Base-by-base conservation (phyloP, 2,113 vertebrate genomes). In the Physeter macrocephalus region DNA sequence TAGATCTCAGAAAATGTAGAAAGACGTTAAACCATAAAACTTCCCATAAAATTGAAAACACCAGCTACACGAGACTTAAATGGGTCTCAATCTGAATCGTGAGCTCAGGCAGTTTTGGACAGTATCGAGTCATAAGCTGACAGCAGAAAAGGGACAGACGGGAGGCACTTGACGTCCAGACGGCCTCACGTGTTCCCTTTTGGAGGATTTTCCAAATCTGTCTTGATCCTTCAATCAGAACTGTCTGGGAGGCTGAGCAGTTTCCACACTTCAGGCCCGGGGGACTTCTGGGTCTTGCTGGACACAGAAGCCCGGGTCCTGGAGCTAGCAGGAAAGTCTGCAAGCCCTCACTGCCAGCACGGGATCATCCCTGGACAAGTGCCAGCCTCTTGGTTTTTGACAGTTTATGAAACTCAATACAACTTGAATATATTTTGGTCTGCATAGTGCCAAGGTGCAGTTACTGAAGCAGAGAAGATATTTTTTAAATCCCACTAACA, bases 211-310 rank as follows among this genome's bases (percentile, higher is more conserved):
- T 93, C 25, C 80, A 78, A 93, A 95, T 62, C 2, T 52, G 8
- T 81, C 93, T 89, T 93, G 62, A 87, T 52, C 64, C 75, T 88
- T 69, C 61, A 21, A n/a, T 94, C 52, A 59, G 71, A 88, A 91
- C 52, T 2, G 1, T 54, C 46, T 27, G 39, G n/a, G 74, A 78
- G 39, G 31, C n/a, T 14, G 3, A 14, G 62, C 0, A 46, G 57
- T 75, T n/a, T 43, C 61, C 39, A 75, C 49, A 29, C 9, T 64
- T 39, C 88, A 81, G 81, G 39, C 31, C 61, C 82, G 18, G 25
- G 27, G 34, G 21, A 59, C 15, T 87, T 52, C 13, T 54, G 64
- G 39, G 31, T 62, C 61, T 85, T 43, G 34, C 2, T 27, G 31
- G 90, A 20, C 83, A 67, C 14, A 18, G 71, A 77, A 94, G 29